Evolutionary conservation across 2,113 vertebrate species (phyloP).

Genomic region (Sialia sialis): DNA sequence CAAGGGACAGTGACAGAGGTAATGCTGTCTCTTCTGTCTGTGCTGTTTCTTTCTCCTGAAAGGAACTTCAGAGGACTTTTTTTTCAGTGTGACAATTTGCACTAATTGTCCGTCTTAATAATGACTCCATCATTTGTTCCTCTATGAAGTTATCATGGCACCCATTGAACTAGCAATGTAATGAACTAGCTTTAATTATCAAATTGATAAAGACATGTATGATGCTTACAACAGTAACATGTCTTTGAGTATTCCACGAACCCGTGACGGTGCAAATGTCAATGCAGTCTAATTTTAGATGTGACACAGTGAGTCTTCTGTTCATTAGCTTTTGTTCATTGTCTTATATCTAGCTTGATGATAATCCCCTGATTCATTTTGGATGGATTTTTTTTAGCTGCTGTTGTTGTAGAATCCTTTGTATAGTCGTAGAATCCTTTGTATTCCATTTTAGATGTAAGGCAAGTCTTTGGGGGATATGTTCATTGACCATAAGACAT

Average conservation of each 20-base stretch:
- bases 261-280: not conserved
- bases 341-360: not conserved
- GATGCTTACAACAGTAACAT: not conserved
- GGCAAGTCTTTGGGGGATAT: not conserved
- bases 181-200: not conserved
- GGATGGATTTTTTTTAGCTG: not conserved
- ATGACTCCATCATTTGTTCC: rapidly evolving
- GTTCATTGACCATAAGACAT: not conserved
- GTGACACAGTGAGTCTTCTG: not conserved
- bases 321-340: slow-evolving; percentile 33
- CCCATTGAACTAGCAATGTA: not conserved
- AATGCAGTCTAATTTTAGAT: slow-evolving; percentile 16
- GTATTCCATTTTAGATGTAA: not conserved
- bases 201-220: not conserved
- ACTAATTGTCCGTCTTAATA: not conserved
- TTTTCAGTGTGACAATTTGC: not conserved
- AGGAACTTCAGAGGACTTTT: not conserved
- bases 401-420: not conserved
- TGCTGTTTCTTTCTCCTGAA: not conserved
- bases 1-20: rapidly evolving
- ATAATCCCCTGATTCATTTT: not conserved
- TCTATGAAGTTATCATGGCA: not conserved
- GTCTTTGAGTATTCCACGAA: not conserved
- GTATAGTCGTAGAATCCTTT: not conserved
- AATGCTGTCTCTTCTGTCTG: not conserved